A percentile compares a stretch with the other conserved stretches of the same genome.
These are phyloP conservation scores for Platysternon megacephalum DNA, from an alignment of 2,113 vertebrate genomes.

Conservation along the genomic window DNA sequence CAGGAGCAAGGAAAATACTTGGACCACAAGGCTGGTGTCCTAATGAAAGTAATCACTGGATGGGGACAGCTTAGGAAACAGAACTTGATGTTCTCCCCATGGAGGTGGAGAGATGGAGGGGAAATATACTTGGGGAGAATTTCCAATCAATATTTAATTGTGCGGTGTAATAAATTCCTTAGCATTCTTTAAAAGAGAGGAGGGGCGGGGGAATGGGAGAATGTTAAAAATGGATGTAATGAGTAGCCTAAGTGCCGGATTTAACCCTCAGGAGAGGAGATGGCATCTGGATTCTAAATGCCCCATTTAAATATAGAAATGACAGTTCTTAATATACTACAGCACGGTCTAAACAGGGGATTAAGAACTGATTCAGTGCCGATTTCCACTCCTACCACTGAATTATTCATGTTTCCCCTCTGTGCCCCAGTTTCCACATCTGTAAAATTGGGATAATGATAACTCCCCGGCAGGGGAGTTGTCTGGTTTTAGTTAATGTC, in stretches of 20 bases:
- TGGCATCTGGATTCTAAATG: background rate
- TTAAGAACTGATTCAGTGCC: background rate
- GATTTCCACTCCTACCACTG: background rate
- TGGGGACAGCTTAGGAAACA: constrained; percentile 83
- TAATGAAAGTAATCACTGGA: constrained; percentile 84
- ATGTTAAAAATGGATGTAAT: constrained; percentile 38
- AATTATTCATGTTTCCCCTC: background rate
- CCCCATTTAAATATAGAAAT: background rate
- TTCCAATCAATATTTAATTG: constrained; percentile 86
- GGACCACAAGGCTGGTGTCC: constrained; percentile 82
- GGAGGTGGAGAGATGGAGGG: constrained; percentile 72
- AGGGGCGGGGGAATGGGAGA: background rate
- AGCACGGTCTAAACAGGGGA: background rate
- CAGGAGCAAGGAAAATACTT: constrained; percentile 79
- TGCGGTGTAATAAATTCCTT: constrained; percentile 61
- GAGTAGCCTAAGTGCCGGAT: background rate
- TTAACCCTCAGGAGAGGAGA: background rate
- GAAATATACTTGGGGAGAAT: constrained; percentile 71
- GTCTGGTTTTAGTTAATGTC: background rate
- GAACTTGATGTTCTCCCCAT: constrained; percentile 71
- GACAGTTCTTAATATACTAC: background rate
- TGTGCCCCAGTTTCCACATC: background rate
- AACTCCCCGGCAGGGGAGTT: background rate
- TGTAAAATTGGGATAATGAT: background rate
- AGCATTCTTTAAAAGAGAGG: constrained; percentile 47